Base-by-base conservation (phyloP, 1,140 invertebrate genomes). In the Drosophila leontia region DNA sequence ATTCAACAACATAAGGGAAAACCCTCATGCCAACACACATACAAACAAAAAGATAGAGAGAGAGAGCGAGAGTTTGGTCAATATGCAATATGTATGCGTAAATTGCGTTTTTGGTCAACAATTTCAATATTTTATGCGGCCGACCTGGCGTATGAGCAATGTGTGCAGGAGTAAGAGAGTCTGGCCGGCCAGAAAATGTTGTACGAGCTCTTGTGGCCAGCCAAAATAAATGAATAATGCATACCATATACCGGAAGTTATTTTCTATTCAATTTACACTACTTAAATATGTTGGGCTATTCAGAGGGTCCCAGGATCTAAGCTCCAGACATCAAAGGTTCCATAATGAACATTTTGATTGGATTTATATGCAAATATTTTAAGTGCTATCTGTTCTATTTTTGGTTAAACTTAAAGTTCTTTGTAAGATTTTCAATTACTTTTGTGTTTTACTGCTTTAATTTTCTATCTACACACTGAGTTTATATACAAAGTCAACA, bases 111-210 rank as follows among this genome's bases (percentile, higher is more conserved):
- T 75, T 42, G 70, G 69, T 75, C 57, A 75, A 75, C 51, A 75
- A 63, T 75, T 70, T 70, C 57, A 78, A 78, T 78, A 78, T 78
- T 78, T 78, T 70, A 78, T 78, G 64, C 65, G 58, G 44, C 60
- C 39, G 9, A 65, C 37, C 47, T 55, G 72, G 71, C 72, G 72
- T 75, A 75, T 75, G 72, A 75, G 72, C 71, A 75, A 75, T 57
- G 32, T 45, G n/a, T 37, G 13, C 45, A 12, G 41, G 2, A 17
- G 44, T n/a, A 17, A 13, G 48, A 13, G 48, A 44, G 29, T 37
- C 51, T 29, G 19, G 29, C 26, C 4, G 13, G 32, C 41, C 62
- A 56, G 45, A 59, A 71, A 59, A 42, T 42, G 51, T 50, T 71
- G 67, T 51, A 12, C 48, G 17, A 70, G 39, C 19, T 34, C 69